Evolutionary conservation across 2,113 vertebrate genomes (phyloP).

Genomic region (Scolopax mira): DNA sequence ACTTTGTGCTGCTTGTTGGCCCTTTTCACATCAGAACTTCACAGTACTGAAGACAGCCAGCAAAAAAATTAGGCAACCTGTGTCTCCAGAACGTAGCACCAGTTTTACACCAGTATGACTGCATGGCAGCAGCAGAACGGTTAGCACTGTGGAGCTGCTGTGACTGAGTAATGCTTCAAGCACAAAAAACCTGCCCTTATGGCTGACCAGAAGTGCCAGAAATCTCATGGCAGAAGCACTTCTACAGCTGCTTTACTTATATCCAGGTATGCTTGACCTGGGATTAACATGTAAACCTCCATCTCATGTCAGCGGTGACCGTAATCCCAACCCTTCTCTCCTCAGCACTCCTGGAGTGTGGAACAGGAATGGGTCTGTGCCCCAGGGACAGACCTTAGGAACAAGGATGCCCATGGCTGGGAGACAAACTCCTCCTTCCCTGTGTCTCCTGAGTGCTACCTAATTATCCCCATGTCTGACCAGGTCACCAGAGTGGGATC

Average conservation of each 20-base stretch:
- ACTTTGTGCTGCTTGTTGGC: not conserved
- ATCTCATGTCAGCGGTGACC: not conserved
- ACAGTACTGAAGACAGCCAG: not conserved
- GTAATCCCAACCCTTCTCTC: not conserved
- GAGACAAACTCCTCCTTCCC: not conserved
- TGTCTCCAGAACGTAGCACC: not conserved
- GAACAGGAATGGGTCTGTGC: not conserved
- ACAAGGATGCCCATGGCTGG: not conserved
- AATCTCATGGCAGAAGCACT: not conserved
- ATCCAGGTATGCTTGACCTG: not conserved
- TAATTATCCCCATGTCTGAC: not conserved
- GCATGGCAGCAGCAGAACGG: accelerated
- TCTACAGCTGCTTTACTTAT: not conserved
- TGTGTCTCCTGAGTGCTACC: not conserved
- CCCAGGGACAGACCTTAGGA: not conserved
- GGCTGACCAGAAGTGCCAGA: not conserved
- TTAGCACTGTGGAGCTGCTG: not conserved
- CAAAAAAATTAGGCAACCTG: not conserved
- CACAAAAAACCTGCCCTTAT: not conserved
- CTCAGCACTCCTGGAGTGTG: not conserved
- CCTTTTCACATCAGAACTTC: not conserved
- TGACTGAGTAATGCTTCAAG: not conserved
- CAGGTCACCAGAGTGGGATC: not conserved
- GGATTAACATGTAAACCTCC: not conserved
- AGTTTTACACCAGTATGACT: not conserved